phyloP scores from a whole-genome alignment of 2,888 invertebrate genomes.

The Crepidodera aurea region DNA sequence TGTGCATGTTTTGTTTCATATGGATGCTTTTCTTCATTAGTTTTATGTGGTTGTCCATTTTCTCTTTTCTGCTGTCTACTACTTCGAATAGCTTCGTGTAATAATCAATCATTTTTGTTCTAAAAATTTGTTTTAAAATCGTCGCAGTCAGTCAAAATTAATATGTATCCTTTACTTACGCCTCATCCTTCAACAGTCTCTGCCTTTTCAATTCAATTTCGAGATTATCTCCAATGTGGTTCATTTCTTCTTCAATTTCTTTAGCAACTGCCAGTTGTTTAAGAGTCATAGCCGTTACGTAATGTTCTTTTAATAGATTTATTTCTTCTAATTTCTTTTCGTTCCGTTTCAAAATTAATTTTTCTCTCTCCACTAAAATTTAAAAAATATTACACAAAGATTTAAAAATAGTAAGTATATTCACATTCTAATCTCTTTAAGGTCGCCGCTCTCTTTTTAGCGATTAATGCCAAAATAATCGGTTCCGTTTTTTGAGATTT shows the following conservation, averaged over 20 bases:
- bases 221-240: constrained; percentile 49
- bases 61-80: constrained; percentile 64
- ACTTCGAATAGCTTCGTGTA: constrained; percentile 70
- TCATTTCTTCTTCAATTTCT: constrained; percentile 55
- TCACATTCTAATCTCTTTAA: constrained; percentile 57
- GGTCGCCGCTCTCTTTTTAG: constrained; percentile 54
- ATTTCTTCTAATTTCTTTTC: constrained; percentile 53
- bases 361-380: constrained; percentile 55
- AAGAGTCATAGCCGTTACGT: constrained; percentile 50
- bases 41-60: constrained; percentile 53
- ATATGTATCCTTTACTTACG: constrained; percentile 56
- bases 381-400: constrained; percentile 6
- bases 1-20: constrained; percentile 30
- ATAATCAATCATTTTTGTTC: constrained; percentile 69
- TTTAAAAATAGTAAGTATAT: constrained; percentile 1
- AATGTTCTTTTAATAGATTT: constrained; percentile 53
- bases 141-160: too few species aligned
- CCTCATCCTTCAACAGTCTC: constrained; percentile 56
- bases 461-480: constrained; percentile 51
- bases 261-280: constrained; percentile 51
- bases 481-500: constrained; percentile 47
- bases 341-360: constrained; percentile 46
- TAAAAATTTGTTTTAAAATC: constrained; percentile 60
- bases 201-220: constrained; percentile 52
- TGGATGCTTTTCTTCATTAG: constrained; percentile 44